Evolutionary conservation across 2,113 vertebrate genomes (phyloP), one percentile per base, ranked within the genome.

Genomic region (Dasyprocta punctata): DNA sequence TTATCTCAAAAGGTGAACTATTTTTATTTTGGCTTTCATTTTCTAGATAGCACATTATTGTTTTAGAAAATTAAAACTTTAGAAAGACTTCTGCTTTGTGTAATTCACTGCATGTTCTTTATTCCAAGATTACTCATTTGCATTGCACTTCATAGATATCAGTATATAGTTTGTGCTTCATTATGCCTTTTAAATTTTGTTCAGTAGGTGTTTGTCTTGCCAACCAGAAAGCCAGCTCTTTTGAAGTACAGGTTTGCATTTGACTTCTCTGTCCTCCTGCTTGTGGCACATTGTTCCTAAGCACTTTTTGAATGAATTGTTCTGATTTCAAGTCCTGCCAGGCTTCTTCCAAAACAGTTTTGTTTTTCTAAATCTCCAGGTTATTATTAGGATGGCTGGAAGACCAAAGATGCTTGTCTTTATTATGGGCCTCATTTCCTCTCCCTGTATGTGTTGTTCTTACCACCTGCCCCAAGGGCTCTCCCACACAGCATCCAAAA

Each of bases 261-360:
- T 80, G 83, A 28, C 19, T 60, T 65, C 47, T 78, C 12, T 24
- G 1, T n/a, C 22, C 54, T 92, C 41, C 11, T 2, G 38, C 24
- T 52, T 49, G 2, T 38, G 38, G 7, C 60, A 88, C 58, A 19
- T 38, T 38, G 41, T 87, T 60, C 80, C 47, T 54, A 36, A 80
- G 12, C 41, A 13, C 54, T 61, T n/a, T 16, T 12, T 61, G 56
- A 58, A 52, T 33, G 14, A 69, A 63, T 81, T 75, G 61, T 84
- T 84, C 36, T 89, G 14, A 54, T 65, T 87, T 92, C 44, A 56
- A 24, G 2, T 82, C 69, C 52, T 28, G 19, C 54, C 86, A 77
- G 38, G 61, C 77, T 58, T 92, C 90, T 86, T 93, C 82, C n/a
- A 36, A 81, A 89, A 60, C 60, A 91, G 24, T 88, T 78, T 90